These are phyloP conservation scores for Serinus canaria DNA, from an alignment of 2,113 vertebrate species.

Conservation along the genomic window DNA sequence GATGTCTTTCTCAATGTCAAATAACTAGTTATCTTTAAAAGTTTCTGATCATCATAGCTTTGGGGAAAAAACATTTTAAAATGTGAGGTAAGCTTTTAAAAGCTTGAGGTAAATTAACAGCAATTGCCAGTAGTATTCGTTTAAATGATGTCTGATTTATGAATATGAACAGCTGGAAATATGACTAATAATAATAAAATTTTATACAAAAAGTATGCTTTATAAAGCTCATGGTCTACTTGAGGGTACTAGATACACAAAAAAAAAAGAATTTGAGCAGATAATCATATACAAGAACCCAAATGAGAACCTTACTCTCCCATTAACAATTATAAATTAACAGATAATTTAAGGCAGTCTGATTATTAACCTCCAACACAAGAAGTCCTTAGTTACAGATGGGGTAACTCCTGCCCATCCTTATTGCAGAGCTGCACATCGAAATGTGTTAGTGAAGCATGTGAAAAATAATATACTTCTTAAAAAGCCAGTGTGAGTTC, in stretches of 20 bases:
- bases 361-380: background rate
- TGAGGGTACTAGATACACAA: background rate
- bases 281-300: background rate
- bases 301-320: background rate
- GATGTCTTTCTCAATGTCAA: slow-evolving; percentile 22
- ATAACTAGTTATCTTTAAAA: background rate
- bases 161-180: background rate
- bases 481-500: background rate
- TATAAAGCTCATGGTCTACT: background rate
- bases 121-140: background rate
- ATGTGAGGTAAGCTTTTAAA: background rate
- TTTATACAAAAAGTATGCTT: background rate
- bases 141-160: background rate
- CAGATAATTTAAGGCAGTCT: background rate
- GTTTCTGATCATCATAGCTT: background rate
- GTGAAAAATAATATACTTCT: background rate
- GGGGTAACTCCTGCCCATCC: background rate
- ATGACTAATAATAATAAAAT: background rate
- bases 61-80: background rate
- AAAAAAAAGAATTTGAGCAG: background rate
- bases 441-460: background rate
- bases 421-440: background rate
- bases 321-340: background rate
- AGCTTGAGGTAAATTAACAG: background rate
- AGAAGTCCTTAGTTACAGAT: background rate